A percentile compares a stretch with the other conserved stretches of the same genome.
phyloP scores from a whole-genome alignment of 1,140 invertebrate genomes.

The Conus ventricosus region DNA sequence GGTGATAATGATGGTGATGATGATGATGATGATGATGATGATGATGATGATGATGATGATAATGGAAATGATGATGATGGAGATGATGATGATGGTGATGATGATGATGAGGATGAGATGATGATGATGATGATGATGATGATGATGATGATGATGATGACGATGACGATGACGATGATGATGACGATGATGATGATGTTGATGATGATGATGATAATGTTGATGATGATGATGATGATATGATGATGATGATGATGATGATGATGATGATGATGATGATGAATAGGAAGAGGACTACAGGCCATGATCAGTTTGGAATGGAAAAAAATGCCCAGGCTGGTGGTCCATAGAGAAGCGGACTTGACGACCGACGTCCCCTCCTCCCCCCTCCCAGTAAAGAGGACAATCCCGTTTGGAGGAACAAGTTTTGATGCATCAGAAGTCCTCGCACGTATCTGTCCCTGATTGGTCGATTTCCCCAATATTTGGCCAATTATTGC shows the following conservation, averaged over 20 bases:
- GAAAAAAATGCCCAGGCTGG: neutral
- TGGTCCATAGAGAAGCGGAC: no score
- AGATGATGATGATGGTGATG: constrained; percentile 30
- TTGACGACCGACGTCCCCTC: no score
- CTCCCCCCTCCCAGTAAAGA: no score
- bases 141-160: neutral
- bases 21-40: no score
- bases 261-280: no score
- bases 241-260: no score
- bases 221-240: neutral
- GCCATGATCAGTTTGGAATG: neutral
- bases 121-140: neutral
- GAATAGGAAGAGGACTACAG: neutral
- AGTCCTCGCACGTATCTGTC: no score
- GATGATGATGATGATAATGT: neutral
- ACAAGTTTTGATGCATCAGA: no score
- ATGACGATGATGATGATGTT: neutral
- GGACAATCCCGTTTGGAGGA: no score
- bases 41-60: no score
- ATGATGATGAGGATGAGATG: neutral
- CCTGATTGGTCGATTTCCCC: no score
- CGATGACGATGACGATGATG: neutral
- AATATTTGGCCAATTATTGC: no score
- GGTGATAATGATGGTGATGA: constrained; percentile 57
- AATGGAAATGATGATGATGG: constrained; percentile 48